phyloP scores from a whole-genome alignment of 2,888 invertebrate species.

The Thalpophila matura region DNA sequence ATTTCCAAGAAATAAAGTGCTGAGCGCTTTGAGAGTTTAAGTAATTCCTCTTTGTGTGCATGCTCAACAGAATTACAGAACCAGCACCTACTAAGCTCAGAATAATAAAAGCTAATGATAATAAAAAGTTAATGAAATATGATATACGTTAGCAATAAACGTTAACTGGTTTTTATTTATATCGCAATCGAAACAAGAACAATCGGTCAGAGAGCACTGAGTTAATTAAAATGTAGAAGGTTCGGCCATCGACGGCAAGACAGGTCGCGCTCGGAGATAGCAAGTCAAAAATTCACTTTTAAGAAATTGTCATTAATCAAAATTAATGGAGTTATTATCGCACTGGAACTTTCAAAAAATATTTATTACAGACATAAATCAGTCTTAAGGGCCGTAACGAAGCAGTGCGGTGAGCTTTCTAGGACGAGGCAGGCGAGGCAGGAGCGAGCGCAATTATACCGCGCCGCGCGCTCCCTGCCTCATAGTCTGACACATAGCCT shows the following conservation, averaged over 20 bases:
- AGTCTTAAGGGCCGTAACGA: slow-evolving; percentile 89
- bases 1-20: slow-evolving; percentile 61
- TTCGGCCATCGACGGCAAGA: slow-evolving; percentile 76
- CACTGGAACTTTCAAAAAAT: slow-evolving; percentile 90
- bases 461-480: slow-evolving; percentile 40
- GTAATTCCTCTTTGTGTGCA: slow-evolving; percentile 24
- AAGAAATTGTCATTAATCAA: slow-evolving; percentile 90
- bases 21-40: slow-evolving; percentile 15
- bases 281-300: slow-evolving; percentile 85
- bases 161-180: slow-evolving; percentile 63
- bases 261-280: slow-evolving; percentile 71
- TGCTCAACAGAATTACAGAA: slow-evolving; percentile 14
- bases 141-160: slow-evolving; percentile 44
- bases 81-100: slow-evolving; percentile 7
- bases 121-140: slow-evolving; percentile 56
- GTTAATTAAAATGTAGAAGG: slow-evolving; percentile 85
- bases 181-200: slow-evolving; percentile 80
- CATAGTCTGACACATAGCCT: slow-evolving; percentile 52
- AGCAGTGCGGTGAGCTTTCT: slow-evolving; percentile 85
- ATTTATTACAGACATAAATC: slow-evolving; percentile 89
- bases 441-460: slow-evolving; percentile 76
- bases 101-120: slow-evolving; percentile 37
- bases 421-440: slow-evolving; percentile 83
- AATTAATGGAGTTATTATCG: slow-evolving; percentile 91
- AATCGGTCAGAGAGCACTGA: slow-evolving; percentile 79